Percentiles rank a stretch among this genome's conserved stretches.
phyloP scores from a whole-genome alignment of 2,888 invertebrate species.

The Andrena dorsata region DNA sequence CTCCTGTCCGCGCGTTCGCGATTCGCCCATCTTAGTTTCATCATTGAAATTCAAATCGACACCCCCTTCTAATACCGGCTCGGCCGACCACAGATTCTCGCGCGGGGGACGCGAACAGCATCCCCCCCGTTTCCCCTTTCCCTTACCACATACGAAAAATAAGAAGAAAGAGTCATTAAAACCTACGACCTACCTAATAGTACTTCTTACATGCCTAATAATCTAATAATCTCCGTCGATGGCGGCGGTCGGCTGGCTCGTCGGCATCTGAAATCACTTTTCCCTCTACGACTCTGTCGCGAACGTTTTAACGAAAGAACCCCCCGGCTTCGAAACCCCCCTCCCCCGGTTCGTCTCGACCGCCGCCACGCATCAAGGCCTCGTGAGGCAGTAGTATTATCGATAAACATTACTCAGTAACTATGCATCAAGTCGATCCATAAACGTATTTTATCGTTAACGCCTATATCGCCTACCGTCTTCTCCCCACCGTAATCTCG shows the following conservation, averaged over 20 bases:
- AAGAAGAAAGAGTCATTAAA: constrained; percentile 69
- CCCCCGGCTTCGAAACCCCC: constrained; percentile 20
- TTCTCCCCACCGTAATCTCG: not conserved
- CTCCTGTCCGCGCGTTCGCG: constrained; percentile 4
- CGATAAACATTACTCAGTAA: constrained; percentile 76
- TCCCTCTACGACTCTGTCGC: not conserved
- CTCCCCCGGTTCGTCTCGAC: constrained; percentile 54
- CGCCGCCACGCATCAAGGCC: constrained; percentile 83
- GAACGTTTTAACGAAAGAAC: constrained; percentile 18
- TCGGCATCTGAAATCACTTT: constrained; percentile 17
- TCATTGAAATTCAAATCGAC: not conserved
- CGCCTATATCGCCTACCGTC: constrained; percentile 55
- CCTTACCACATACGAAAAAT: constrained; percentile 53
- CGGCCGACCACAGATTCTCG: constrained; percentile 70
- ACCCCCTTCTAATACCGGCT: constrained; percentile 53
- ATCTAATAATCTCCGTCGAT: constrained; percentile 84
- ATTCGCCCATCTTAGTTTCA: not conserved
- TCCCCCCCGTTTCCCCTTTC: constrained; percentile 42
- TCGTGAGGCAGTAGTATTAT: constrained; percentile 83
- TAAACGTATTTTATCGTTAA: constrained; percentile 68
- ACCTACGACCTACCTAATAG: constrained; percentile 71
- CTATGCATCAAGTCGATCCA: constrained; percentile 79
- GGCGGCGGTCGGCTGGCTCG: constrained; percentile 74
- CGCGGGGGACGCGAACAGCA: constrained; percentile 50
- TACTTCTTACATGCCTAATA: constrained; percentile 74